Evolutionary conservation across 2,888 invertebrate species (phyloP).

Genomic region (Dynastes grantii): DNA sequence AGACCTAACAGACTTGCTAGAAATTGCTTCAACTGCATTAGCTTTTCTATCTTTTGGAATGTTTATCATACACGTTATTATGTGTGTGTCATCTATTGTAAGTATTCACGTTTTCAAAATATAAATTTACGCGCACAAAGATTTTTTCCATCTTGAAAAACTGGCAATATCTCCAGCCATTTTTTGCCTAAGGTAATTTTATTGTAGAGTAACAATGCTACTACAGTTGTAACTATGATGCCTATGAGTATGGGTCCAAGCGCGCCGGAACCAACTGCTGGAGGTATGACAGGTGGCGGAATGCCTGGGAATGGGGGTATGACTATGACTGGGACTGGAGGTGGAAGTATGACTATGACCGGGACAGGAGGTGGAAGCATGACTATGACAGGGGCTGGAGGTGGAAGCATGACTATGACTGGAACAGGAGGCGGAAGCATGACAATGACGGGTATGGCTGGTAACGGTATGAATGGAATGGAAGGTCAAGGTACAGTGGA

Average conservation of each 20-base stretch:
- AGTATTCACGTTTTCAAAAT: slow-evolving; percentile 21
- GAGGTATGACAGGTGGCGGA: slow-evolving; percentile 63
- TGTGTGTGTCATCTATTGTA: slow-evolving; percentile 78
- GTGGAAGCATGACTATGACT: slow-evolving; percentile 50
- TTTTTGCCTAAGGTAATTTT: too few relatives aligned
- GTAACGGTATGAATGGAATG: slow-evolving; percentile 59
- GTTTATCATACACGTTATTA: slow-evolving; percentile 84
- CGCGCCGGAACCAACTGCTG: slow-evolving; percentile 54
- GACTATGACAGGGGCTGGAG: slow-evolving; percentile 51
- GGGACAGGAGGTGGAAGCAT: slow-evolving; percentile 34
- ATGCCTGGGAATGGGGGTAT: slow-evolving; percentile 69
- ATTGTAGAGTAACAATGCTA: slow-evolving; percentile 55
- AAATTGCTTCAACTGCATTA: slow-evolving; percentile 85
- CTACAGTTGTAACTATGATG: slow-evolving; percentile 68
- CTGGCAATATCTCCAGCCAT: not conserved
- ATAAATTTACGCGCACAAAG: not conserved
- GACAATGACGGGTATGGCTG: slow-evolving; percentile 45
- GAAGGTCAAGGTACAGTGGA: slow-evolving; percentile 64
- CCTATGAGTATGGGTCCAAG: slow-evolving; percentile 69
- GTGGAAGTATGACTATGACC: slow-evolving; percentile 44
- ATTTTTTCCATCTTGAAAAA: not conserved
- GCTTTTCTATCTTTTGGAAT: slow-evolving; percentile 87
- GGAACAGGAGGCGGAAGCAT: slow-evolving; percentile 39
- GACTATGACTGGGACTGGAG: slow-evolving; percentile 64
- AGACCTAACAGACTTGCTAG: slow-evolving; percentile 82